Evolutionary conservation across 2,797 vertebrate species (phyloP).

Genomic region (Cetoscarus ocellatus): DNA sequence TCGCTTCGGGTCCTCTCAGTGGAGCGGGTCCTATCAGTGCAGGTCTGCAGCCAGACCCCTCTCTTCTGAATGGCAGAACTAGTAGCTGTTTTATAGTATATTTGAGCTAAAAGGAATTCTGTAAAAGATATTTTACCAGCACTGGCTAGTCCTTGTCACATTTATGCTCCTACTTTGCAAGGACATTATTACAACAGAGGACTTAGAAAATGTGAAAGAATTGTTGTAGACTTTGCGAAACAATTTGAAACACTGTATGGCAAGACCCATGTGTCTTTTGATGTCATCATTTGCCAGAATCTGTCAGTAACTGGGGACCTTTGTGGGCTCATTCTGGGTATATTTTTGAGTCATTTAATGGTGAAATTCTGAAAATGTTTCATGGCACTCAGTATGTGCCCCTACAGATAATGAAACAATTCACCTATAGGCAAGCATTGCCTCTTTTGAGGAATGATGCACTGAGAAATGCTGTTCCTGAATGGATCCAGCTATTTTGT

Average conservation of each 20-base stretch:
- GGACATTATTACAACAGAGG: constrained; percentile 3
- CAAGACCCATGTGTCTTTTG: constrained; percentile 5
- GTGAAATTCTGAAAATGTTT: constrained; percentile 23
- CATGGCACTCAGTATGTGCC: constrained; percentile 16
- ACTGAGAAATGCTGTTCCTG: constrained; percentile 22
- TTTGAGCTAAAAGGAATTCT: constrained; percentile 14
- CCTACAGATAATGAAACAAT: constrained; percentile 26
- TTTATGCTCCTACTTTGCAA: constrained; percentile 13
- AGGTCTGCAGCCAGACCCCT: no score
- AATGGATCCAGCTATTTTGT: constrained; percentile 1
- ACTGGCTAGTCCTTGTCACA: constrained; percentile 14
- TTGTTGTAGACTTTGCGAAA: constrained; percentile 5
- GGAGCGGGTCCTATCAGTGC: no score
- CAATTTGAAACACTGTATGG: constrained; percentile 17
- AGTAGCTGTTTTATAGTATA: constrained; percentile 4
- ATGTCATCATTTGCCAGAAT: constrained; percentile 10
- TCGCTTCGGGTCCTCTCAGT: no score
- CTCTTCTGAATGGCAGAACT: constrained; percentile 20
- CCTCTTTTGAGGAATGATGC: constrained; percentile 12
- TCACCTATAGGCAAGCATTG: constrained; percentile 5
- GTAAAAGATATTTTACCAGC: constrained; percentile 1
- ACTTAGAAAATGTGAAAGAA: no score
- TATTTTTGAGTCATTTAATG: constrained; percentile 15
- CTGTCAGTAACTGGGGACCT: constrained; percentile 11
- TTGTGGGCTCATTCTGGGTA: constrained; percentile 19